Evolutionary conservation across 2,113 vertebrate genomes (phyloP), one percentile per base, ranked within the genome.

Genomic region (Nothocercus julius): DNA sequence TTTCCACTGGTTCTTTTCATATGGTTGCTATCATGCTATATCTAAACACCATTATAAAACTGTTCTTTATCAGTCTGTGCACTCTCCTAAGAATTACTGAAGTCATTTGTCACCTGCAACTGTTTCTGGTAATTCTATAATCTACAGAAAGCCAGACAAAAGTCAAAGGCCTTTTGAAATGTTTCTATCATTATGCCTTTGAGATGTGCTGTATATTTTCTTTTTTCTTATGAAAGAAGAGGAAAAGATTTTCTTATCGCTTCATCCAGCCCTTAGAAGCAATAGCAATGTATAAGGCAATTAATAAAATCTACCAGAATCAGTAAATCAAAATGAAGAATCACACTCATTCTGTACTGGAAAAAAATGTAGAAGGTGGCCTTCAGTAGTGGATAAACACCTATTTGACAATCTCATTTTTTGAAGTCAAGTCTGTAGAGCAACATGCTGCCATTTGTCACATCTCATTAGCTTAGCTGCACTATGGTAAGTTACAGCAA

Each of bases 401-500:
- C 3, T 47, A 32, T 51, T 62, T 25, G 34, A 24, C 34, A 79
- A 17, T 47, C 25, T 80, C 78, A 4, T 20, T 85, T 72, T 76
- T 79, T 24, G 28, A 66, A 5, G 17, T 42, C 25, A 64, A 51
- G 38, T 53, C 38, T 30, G 24, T 32, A 58, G 30, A 58, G 28
- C 54, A 58, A 34, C 5, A 59, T 44, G 93, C 93, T 97, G 96
- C 96, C 95, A 81, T 96, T 91, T 98, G 97, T 98, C 98, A 97
- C 92, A 96, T 97, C 36, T 36, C 88, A 98, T 98, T 98, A 98
- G 96, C 94, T 94, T 94, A 82, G 93, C 82, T 85, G 68, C 93
- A 83, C 79, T 82, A 58, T 97, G 96, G 96, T 97, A 97, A 96
- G 90, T 97, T 97, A 89, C 97, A 98, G 97, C 97, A 93, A 97